A percentile compares a stretch with the other conserved stretches of the same genome.
Evolutionary conservation across 2,888 invertebrate genomes (phyloP).

Genomic region (Apodemia duryi): DNA sequence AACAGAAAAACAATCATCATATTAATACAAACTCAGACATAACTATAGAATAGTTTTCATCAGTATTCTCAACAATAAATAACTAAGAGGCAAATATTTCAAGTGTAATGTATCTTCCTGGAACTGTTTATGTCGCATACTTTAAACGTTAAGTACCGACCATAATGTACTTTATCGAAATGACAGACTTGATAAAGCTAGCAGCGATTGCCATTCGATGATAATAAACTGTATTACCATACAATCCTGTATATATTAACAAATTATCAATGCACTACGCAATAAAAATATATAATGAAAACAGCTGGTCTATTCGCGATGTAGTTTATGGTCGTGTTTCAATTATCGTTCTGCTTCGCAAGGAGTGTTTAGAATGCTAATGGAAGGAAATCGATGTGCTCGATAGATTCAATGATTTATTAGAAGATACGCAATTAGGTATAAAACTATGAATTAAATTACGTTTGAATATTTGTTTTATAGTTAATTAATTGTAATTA

Average conservation of each 20-base stretch:
- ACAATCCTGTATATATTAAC: constrained; percentile 29
- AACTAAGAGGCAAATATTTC: background rate
- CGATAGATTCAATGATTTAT: constrained; percentile 42
- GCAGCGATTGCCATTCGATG: constrained; percentile 28
- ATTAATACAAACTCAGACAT: too few relatives aligned
- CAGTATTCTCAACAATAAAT: background rate
- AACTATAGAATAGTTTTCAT: too few relatives aligned
- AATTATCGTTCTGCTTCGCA: constrained; percentile 46
- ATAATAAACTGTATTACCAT: constrained; percentile 29
- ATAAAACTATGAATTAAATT: constrained; percentile 8
- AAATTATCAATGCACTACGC: constrained; percentile 29
- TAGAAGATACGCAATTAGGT: constrained; percentile 33
- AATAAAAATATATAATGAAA: constrained; percentile 48
- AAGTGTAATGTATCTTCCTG: background rate
- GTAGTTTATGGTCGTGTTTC: constrained; percentile 51
- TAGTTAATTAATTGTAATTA: background rate
- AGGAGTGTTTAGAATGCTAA: constrained; percentile 62
- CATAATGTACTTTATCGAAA: constrained; percentile 5
- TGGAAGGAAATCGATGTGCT: constrained; percentile 55
- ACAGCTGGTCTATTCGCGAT: constrained; percentile 43
- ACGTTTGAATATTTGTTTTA: background rate
- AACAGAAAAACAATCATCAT: too few relatives aligned
- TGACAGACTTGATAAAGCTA: constrained; percentile 23
- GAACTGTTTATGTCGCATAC: background rate
- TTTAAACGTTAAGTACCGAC: constrained; percentile 1